These are phyloP conservation scores for Gymnarchus niloticus DNA, from an alignment of 2,113 vertebrate species.

Conservation along the genomic window DNA sequence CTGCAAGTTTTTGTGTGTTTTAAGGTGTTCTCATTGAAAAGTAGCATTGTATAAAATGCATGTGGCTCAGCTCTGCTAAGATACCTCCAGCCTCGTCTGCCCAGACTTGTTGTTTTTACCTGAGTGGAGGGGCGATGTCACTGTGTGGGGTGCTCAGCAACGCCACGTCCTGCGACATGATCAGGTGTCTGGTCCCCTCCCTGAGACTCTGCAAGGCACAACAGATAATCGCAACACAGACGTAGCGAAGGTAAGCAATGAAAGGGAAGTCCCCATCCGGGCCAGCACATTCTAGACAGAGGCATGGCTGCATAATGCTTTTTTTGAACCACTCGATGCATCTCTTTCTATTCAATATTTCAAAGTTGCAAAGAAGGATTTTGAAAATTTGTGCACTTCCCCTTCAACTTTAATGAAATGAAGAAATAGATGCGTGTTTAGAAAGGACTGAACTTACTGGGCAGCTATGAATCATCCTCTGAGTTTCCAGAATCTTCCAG, in stretches of 20 bases:
- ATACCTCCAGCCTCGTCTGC: not conserved
- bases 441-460: constrained; percentile 59
- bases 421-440: constrained; percentile 6
- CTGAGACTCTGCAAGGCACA: constrained; percentile 56
- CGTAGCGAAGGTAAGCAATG: not conserved
- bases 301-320: not conserved
- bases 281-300: not conserved
- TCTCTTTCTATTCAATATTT: not conserved
- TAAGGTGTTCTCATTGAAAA: not conserved
- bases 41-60: not conserved
- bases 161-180: constrained; percentile 65
- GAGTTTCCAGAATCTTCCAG: constrained; percentile 56
- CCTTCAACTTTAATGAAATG: not conserved
- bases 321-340: not conserved
- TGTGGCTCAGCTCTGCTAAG: not conserved
- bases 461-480: constrained; percentile 65
- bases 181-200: constrained; percentile 70
- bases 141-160: constrained; percentile 61
- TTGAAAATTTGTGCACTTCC: not conserved
- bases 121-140: constrained; percentile 60
- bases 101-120: constrained; percentile 48
- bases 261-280: not conserved
- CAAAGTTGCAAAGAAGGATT: not conserved
- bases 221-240: not conserved
- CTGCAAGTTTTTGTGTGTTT: no score